phyloP scores from a whole-genome alignment of 2,113 vertebrate genomes.

The Neogale vison region DNA sequence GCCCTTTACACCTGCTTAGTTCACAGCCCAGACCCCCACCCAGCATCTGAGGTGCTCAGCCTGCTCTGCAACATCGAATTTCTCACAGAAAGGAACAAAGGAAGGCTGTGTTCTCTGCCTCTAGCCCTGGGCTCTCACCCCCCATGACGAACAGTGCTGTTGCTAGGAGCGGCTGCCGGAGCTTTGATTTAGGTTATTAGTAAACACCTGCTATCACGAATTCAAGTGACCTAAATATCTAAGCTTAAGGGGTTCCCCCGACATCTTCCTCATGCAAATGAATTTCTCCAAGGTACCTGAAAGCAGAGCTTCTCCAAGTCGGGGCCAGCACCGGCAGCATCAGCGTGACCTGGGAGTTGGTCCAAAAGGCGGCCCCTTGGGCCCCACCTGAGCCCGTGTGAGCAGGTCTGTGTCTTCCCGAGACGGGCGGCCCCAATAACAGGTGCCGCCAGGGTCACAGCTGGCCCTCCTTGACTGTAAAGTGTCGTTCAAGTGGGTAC shows the following conservation, averaged over 20 bases:
- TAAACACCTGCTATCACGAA: neutral
- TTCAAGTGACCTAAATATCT: neutral
- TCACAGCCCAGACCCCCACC: neutral
- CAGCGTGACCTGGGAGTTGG: neutral
- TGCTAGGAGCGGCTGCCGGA: neutral
- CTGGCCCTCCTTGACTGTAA: neutral
- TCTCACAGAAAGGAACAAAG: neutral
- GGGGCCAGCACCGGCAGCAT: rapidly evolving
- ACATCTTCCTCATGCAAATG: neutral
- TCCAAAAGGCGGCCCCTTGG: neutral
- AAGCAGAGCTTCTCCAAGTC: neutral
- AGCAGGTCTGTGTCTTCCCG: rapidly evolving
- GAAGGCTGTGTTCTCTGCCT: neutral
- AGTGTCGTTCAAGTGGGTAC: no score
- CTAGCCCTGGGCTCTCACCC: neutral
- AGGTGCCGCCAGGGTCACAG: neutral
- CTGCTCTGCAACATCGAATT: neutral
- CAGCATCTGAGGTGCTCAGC: no score
- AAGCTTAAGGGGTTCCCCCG: neutral
- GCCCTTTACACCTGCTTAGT: rapidly evolving
- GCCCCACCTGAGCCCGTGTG: neutral
- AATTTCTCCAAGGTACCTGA: neutral
- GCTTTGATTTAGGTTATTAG: neutral
- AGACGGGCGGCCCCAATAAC: no score
- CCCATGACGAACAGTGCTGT: no score